Percentiles rank a stretch among this genome's conserved stretches.
These are phyloP conservation scores for Okamejei kenojei DNA, from an alignment of 2,797 vertebrate genomes.

Conservation along the genomic window DNA sequence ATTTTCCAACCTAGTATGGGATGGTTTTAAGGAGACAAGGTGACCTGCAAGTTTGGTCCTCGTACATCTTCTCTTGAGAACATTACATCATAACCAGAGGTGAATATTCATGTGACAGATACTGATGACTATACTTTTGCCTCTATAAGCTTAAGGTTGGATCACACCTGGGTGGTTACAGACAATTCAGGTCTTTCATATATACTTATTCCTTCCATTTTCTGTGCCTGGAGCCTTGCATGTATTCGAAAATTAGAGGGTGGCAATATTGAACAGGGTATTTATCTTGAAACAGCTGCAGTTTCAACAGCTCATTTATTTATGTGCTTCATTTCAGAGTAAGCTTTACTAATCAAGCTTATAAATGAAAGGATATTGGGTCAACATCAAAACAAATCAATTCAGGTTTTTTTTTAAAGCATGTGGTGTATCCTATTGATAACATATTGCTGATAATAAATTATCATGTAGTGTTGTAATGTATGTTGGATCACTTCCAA, in stretches of 20 bases:
- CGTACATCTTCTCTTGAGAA: background rate
- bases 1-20: background rate
- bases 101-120: background rate
- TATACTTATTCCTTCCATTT: background rate
- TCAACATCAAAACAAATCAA: background rate
- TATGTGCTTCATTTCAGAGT: background rate
- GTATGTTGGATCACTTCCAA: background rate
- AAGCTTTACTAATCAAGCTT: background rate
- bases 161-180: background rate
- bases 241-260: background rate
- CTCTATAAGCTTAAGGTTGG: background rate
- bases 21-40: background rate
- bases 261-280: background rate
- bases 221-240: background rate
- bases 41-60: background rate
- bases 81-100: background rate
- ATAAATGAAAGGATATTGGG: background rate
- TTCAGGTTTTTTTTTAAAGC: no score
- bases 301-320: slow-evolving; percentile 18
- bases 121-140: background rate
- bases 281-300: background rate
- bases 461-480: background rate
- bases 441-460: no score
- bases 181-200: background rate
- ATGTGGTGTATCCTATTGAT: no score